Conservation (phyloP, 2,113 vertebrate genomes). For the Dolichallabes microphthalmus region DNA sequence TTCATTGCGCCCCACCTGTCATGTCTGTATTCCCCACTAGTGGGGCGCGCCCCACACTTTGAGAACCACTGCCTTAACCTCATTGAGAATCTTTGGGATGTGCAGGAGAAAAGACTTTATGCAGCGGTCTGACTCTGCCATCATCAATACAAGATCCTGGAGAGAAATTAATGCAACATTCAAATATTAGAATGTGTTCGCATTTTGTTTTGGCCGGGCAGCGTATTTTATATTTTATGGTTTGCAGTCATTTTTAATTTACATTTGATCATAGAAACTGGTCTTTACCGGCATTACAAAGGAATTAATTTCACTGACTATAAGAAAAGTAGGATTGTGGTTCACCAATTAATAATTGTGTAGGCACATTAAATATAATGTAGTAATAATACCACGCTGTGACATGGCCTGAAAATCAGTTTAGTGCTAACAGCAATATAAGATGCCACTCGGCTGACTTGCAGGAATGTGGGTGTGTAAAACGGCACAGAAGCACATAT, state of each 20-base stretch:
- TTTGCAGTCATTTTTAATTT: neutral
- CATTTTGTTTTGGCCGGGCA: too few species aligned
- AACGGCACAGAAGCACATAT: neutral
- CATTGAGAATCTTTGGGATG: too few species aligned
- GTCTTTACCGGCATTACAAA: neutral
- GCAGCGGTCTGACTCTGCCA: too few species aligned
- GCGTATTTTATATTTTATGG: neutral
- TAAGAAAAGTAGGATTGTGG: neutral
- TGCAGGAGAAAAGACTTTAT: too few species aligned
- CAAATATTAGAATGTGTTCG: too few species aligned
- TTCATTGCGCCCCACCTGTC: too few species aligned
- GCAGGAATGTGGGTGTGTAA: slow-evolving; percentile 22
- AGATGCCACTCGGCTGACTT: slow-evolving; percentile 13
- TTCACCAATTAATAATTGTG: neutral
- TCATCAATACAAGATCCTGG: too few species aligned
- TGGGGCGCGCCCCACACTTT: too few species aligned
- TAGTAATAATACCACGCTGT: neutral
- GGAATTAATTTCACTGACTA: neutral
- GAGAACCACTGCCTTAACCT: too few species aligned
- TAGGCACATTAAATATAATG: neutral
- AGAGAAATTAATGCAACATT: too few species aligned
- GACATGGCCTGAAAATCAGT: neutral
- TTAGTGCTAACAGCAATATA: neutral
- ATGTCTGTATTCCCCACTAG: too few species aligned
- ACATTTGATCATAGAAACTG: neutral